Base-by-base conservation (phyloP, 2,797 vertebrate genomes). In the Mallotus villosus region DNA sequence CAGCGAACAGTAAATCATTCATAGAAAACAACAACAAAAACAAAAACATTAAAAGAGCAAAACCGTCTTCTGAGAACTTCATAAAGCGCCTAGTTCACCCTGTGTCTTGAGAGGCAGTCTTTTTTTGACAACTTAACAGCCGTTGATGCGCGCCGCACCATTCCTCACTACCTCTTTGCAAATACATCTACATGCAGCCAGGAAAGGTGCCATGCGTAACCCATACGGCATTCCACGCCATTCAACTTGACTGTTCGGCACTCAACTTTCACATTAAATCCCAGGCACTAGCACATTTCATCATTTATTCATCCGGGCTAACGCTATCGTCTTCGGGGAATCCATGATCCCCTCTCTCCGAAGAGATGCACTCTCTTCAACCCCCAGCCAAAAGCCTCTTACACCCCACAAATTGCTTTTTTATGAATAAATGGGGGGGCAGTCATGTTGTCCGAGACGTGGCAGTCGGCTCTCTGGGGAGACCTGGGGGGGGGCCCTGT, bases 221-320 rank as follows among this genome's bases (percentile, higher is more conserved):
- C 60, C 27, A 1, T 19, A 7, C 8, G 25, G 2, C 61, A 81
- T 74, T 72, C 82, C 64, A 59, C 34, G 21, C 74, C 22, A 27
- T 76, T 79, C 72, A 68, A 78, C 34, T 25, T 63, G 70, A 76
- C 63, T 49, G 70, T 1, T 67, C 79, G 78, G 79, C 78, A 80
- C 84, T 86, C 75, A 85, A 80, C 85, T 84, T 82, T 80, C 82
- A 77, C 82, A 88, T 87, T 83, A 82, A 83, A 75, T 73, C 74
- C 55, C 68, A 71, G 67, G 78, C 74, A 73, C 68, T 24, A 66
- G 70, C 24, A 59, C 78, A 86, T 88, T 85, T 90, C 81, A 88
- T 91, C 74, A 90, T 86, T 92, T 86, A 92, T 91, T 90, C 76
- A 91, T 88, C 61, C 67, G 60, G 72, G 76, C 75, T 81, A 86